Percentiles rank a stretch among this genome's conserved stretches.
Evolutionary conservation across 1,140 invertebrate genomes (phyloP).

Genomic region (Pachyrhynchus sulphureomaculatus): DNA sequence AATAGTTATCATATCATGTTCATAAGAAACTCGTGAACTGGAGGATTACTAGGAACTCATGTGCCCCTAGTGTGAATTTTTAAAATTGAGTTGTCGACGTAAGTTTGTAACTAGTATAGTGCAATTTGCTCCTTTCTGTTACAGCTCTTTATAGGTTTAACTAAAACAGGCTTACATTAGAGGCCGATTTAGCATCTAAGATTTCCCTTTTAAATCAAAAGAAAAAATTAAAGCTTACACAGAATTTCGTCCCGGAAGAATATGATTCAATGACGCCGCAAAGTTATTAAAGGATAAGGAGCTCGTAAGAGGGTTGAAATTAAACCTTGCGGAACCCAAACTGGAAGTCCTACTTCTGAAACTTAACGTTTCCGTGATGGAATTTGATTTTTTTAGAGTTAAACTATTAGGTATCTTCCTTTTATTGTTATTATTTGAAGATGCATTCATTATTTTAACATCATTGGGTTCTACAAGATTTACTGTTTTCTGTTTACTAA

Average conservation of each 20-base stretch:
- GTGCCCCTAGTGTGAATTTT: too few relatives aligned
- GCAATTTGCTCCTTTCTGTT: too few relatives aligned
- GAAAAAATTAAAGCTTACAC: background rate
- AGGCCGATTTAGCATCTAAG: too few relatives aligned
- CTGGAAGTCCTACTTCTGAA: background rate
- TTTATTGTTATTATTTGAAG: conserved; percentile 6
- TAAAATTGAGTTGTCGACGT: too few relatives aligned
- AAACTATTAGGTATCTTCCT: conserved; percentile 16
- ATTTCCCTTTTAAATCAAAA: too few relatives aligned
- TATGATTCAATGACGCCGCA: conserved; percentile 14
- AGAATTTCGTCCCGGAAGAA: conserved; percentile 10
- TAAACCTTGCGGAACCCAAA: conserved; percentile 5
- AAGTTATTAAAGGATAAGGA: conserved; percentile 9
- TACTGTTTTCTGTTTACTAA: background rate
- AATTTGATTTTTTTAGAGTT: conserved; percentile 21
- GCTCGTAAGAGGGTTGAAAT: conserved; percentile 7
- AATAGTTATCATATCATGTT: too few relatives aligned
- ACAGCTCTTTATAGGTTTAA: too few relatives aligned
- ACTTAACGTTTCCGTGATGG: conserved; percentile 12
- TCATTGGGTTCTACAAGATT: conserved; percentile 4
- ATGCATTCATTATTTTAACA: background rate
- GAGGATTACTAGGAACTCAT: too few relatives aligned
- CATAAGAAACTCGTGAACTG: too few relatives aligned
- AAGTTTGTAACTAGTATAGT: too few relatives aligned
- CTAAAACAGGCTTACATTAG: too few relatives aligned